A percentile compares a stretch with the other conserved stretches of the same genome.
Evolutionary conservation across 2,797 vertebrate species (phyloP).

Genomic region (Esox lucius): DNA sequence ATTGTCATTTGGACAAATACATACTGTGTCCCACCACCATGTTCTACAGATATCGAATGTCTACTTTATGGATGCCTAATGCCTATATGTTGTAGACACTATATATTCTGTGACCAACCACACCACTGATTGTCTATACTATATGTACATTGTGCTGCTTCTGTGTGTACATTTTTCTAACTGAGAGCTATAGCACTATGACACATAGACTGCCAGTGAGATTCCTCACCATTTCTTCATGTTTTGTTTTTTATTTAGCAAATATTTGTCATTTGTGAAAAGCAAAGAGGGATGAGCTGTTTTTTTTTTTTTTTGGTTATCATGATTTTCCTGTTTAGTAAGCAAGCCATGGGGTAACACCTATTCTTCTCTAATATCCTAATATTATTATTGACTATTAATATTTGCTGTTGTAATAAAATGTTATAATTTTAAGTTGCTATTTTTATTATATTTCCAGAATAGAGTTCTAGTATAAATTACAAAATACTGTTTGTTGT

Average conservation of each 20-base stretch:
- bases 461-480: constrained; percentile 98
- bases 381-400: constrained; percentile 71
- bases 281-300: constrained; percentile 63
- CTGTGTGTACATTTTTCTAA: constrained; percentile 75
- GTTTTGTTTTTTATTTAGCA: constrained; percentile 46
- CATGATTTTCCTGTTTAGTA: constrained; percentile 66
- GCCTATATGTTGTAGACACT: constrained; percentile 36
- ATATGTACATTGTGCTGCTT: constrained; percentile 77
- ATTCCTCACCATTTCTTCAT: constrained; percentile 49
- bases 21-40: constrained; percentile 37
- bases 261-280: constrained; percentile 67
- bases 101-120: constrained; percentile 49
- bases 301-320: constrained; percentile 7
- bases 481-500: constrained; percentile 79
- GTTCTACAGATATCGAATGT: constrained; percentile 50
- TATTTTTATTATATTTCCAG: constrained; percentile 96
- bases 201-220: constrained; percentile 63
- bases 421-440: constrained; percentile 55
- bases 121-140: constrained; percentile 77
- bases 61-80: constrained; percentile 34
- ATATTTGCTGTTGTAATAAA: constrained; percentile 68
- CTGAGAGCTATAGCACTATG: constrained; percentile 71
- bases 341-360: constrained; percentile 72
- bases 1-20: constrained; percentile 42
- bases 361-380: constrained; percentile 80